phyloP scores from a whole-genome alignment of 2,888 invertebrate species.

The Tenthredo amoena region DNA sequence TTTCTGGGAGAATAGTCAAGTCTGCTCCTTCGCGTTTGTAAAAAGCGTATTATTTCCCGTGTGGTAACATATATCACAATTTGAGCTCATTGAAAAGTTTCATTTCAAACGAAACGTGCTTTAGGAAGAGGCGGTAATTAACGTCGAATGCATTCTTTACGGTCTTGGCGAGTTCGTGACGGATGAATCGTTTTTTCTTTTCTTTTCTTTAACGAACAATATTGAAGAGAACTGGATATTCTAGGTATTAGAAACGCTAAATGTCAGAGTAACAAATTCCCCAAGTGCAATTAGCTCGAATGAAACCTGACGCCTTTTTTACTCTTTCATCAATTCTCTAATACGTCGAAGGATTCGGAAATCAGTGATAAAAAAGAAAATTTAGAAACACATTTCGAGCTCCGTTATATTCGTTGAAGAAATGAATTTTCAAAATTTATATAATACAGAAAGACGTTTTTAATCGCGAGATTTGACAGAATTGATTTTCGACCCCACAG shows the following conservation, averaged over 20 bases:
- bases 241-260: neutral
- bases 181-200: neutral
- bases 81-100: constrained; percentile 42
- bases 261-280: neutral
- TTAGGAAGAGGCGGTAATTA: constrained; percentile 25
- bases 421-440: neutral
- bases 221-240: neutral
- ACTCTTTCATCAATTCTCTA: neutral
- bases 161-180: constrained; percentile 4
- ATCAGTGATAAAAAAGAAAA: neutral
- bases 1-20: neutral
- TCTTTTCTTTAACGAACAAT: neutral
- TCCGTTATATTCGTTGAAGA: neutral
- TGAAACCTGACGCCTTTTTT: neutral
- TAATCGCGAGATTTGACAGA: neutral
- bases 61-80: constrained; percentile 17
- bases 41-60: neutral
- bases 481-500: constrained; percentile 1
- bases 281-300: neutral
- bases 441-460: neutral
- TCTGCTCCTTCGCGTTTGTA: neutral
- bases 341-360: no score
- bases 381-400: neutral
- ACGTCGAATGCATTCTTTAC: constrained; percentile 31
- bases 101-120: constrained; percentile 48